Conservation (phyloP, 2,888 invertebrate species). For the Pomacea canaliculata region DNA sequence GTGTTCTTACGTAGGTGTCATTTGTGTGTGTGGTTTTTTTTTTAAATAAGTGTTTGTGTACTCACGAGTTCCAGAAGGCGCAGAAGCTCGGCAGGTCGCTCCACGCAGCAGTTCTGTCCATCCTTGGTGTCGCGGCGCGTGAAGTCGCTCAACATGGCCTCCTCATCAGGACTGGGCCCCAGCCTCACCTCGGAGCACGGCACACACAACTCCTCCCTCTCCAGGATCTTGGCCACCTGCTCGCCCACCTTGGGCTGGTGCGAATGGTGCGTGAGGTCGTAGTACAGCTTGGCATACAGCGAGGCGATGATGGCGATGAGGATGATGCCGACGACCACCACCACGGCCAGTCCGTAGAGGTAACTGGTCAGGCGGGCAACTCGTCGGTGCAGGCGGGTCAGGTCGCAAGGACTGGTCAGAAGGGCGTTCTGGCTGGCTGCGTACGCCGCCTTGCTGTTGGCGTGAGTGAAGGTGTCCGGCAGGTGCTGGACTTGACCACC, state of each 20-base stretch:
- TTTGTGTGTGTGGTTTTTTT: too few relatives aligned
- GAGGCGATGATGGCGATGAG: conserved; percentile 53
- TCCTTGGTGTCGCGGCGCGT: conserved; percentile 45
- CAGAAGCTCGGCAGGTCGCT: conserved; percentile 54
- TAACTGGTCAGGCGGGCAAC: conserved; percentile 39
- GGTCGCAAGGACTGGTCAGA: background rate
- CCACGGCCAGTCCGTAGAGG: conserved; percentile 45
- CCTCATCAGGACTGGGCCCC: conserved; percentile 59
- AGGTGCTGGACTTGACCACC: background rate
- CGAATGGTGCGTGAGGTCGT: conserved; percentile 53
- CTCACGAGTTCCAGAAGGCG: conserved; percentile 56
- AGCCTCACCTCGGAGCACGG: conserved; percentile 52
- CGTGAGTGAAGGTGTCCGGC: background rate
- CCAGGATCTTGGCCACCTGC: conserved; percentile 55
- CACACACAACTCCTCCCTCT: conserved; percentile 57
- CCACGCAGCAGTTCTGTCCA: conserved; percentile 58
- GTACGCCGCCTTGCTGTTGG: background rate
- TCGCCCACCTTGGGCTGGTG: conserved; percentile 62
- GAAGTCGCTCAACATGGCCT: conserved; percentile 53
- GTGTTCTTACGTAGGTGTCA: too few relatives aligned
- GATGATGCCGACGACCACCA: conserved; percentile 49
- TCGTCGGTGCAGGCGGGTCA: conserved; percentile 22
- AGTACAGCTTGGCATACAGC: conserved; percentile 54
- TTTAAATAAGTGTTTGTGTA: background rate
- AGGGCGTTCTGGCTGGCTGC: background rate